These are phyloP conservation scores for Manis crassicaudata DNA, from an alignment of 2,797 vertebrate genomes.

Conservation along the genomic window DNA sequence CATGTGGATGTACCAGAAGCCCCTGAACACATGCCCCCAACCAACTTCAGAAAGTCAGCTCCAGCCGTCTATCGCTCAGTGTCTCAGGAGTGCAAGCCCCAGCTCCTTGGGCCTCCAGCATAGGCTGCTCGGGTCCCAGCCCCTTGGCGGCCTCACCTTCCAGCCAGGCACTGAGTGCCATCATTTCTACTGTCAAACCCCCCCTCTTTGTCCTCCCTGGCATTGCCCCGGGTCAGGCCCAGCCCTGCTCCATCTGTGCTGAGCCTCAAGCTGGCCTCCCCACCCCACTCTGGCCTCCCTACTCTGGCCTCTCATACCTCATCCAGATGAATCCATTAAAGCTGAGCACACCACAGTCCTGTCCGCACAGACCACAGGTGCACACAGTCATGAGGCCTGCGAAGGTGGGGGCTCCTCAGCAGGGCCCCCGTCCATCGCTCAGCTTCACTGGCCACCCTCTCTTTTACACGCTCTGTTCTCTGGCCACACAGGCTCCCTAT, in stretches of 20 bases:
- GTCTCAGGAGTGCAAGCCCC: not conserved
- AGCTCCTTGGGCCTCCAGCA: not conserved
- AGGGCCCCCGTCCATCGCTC: too few relatives aligned
- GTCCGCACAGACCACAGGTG: not conserved
- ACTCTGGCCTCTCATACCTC: not conserved
- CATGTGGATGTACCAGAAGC: not conserved
- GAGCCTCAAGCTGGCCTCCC: not conserved
- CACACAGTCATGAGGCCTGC: not conserved
- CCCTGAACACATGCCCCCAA: not conserved
- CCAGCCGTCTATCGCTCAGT: too few relatives aligned
- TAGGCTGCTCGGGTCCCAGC: not conserved
- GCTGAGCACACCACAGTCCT: not conserved
- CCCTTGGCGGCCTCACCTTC: not conserved
- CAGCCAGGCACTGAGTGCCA: not conserved
- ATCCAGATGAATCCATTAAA: not conserved
- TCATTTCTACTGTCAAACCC: not conserved
- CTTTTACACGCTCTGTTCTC: not conserved
- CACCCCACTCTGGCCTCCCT: not conserved
- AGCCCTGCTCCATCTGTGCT: rapidly evolving
- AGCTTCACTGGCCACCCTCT: not conserved
- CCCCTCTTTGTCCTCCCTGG: not conserved
- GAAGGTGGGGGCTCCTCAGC: not conserved
- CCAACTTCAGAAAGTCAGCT: not conserved
- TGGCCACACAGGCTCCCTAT: not conserved
- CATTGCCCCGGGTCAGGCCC: not conserved